Conservation (phyloP, 2,888 invertebrate species). For the Ochropleura leucogaster region DNA sequence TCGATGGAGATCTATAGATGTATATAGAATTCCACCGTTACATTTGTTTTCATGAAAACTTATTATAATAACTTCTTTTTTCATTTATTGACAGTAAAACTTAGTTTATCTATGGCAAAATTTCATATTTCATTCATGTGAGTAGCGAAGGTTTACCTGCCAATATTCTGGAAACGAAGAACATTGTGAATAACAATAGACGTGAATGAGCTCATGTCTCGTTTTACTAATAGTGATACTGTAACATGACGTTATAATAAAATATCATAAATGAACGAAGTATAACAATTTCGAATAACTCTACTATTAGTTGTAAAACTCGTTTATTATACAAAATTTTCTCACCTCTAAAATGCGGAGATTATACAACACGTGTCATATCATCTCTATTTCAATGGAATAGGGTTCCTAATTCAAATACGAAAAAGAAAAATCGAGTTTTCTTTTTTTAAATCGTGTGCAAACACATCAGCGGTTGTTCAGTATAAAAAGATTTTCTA, state of each 20-base stretch:
- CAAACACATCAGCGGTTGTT: conserved; percentile 79
- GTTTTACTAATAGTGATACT: conserved; percentile 43
- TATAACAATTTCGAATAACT: conserved; percentile 40
- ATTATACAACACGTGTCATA: conserved; percentile 5
- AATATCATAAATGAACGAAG: conserved; percentile 48
- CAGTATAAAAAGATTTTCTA: conserved; percentile 85
- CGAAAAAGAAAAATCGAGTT: conserved; percentile 29
- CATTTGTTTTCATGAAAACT: not conserved
- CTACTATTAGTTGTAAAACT: conserved; percentile 29
- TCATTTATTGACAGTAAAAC: not conserved
- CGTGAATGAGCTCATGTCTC: conserved; percentile 19
- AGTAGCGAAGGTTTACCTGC: not conserved
- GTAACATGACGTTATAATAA: conserved; percentile 43
- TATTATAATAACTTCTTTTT: not conserved
- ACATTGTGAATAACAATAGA: conserved; percentile 24
- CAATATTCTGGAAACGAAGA: conserved; percentile 21
- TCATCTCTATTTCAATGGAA: conserved; percentile 21
- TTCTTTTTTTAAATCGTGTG: conserved; percentile 68
- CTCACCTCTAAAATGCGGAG: conserved; percentile 39
- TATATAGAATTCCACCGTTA: not conserved
- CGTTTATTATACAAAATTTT: conserved; percentile 42
- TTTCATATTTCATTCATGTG: conserved; percentile 7
- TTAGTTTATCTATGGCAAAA: not conserved
- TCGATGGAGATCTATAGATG: not conserved
- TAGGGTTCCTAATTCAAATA: conserved; percentile 35